Evolutionary conservation across 2,797 vertebrate species (phyloP).

Genomic region (Macrochelys suwanniensis): DNA sequence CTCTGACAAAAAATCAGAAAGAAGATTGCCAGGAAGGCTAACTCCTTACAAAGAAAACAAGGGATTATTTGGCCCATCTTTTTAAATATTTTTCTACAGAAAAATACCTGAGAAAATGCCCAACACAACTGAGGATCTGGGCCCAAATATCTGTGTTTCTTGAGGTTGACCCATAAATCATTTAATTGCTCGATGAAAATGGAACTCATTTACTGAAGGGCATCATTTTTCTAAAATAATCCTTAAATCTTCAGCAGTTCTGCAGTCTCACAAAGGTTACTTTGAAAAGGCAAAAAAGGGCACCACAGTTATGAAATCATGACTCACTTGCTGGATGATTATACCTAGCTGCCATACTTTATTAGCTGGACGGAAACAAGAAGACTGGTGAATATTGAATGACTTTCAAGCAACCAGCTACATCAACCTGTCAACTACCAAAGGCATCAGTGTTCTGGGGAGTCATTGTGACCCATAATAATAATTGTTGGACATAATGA

Average conservation of each 20-base stretch:
- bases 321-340: background rate
- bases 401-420: slow-evolving; percentile 26
- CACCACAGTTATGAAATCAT: background rate
- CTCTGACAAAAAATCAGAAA: background rate
- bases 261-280: slow-evolving; percentile 17
- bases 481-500: slow-evolving; percentile 4
- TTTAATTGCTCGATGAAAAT: background rate
- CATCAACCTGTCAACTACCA: background rate
- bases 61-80: background rate
- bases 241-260: background rate
- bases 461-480: slow-evolving; percentile 28
- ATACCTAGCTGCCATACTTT: slow-evolving; percentile 14
- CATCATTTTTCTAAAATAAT: background rate
- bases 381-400: slow-evolving; percentile 8
- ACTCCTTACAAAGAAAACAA: background rate
- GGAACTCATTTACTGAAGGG: background rate
- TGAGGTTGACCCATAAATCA: fast-evolving
- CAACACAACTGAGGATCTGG: background rate
- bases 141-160: background rate
- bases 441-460: background rate
- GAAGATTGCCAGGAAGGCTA: background rate
- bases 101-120: background rate
- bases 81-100: background rate
- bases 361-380: slow-evolving; percentile 43
- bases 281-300: slow-evolving; percentile 27